Evolutionary conservation across 2,113 vertebrate species (phyloP).

Genomic region (Cephalopholis sonnerati): DNA sequence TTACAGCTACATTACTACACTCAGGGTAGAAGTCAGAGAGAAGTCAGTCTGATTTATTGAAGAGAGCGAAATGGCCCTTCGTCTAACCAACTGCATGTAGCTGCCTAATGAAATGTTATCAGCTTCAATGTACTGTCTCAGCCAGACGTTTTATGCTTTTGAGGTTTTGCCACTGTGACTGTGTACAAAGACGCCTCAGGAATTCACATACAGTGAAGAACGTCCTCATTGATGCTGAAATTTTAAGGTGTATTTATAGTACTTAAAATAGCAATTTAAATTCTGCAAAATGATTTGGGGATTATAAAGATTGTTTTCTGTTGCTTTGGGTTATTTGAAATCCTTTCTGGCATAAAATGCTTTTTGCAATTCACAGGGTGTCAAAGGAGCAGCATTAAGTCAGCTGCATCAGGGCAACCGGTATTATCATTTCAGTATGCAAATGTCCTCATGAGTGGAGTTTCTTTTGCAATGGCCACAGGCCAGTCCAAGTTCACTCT

Average conservation of each 20-base stretch:
- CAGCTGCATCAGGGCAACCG: constrained; percentile 45
- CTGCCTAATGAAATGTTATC: constrained; percentile 40
- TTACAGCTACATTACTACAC: no score
- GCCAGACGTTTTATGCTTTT: constrained; percentile 44
- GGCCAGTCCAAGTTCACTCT: constrained; percentile 38
- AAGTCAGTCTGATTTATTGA: constrained; percentile 7
- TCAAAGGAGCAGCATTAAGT: constrained; percentile 60
- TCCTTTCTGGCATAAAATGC: constrained; percentile 63
- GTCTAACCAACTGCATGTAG: neutral
- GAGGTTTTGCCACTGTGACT: constrained; percentile 31
- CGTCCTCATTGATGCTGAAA: constrained; percentile 2
- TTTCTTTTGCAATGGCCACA: constrained; percentile 43
- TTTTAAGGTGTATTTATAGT: constrained; percentile 27
- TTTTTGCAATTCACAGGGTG: constrained; percentile 64
- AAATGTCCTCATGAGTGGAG: constrained; percentile 49
- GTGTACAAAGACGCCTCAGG: constrained; percentile 22
- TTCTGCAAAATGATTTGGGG: constrained; percentile 64
- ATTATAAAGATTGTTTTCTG: constrained; percentile 73
- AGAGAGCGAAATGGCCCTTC: constrained; percentile 18
- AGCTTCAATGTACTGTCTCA: constrained; percentile 30
- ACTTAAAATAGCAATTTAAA: constrained; percentile 62
- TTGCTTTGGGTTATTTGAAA: constrained; percentile 77
- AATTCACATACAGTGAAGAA: constrained; percentile 22
- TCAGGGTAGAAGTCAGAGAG: constrained; percentile 15
- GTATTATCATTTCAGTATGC: constrained; percentile 64